Conservation (phyloP, 1,140 invertebrate species). For the Pseudomyrmex gracilis region DNA sequence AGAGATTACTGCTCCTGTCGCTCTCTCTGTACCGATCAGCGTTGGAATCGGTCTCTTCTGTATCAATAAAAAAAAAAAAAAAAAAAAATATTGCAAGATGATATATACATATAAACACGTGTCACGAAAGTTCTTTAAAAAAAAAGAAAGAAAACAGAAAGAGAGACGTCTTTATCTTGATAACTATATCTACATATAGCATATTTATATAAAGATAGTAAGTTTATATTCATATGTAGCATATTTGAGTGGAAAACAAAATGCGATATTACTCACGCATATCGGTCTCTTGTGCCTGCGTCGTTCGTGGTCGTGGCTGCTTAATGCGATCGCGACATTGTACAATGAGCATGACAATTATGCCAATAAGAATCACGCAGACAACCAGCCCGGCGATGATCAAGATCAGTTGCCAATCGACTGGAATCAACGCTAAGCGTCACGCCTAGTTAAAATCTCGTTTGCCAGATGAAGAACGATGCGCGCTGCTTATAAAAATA, state of each 20-base stretch:
- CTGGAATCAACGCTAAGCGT: conserved; percentile 85
- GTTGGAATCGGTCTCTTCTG: conserved; percentile 87
- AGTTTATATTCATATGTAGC: background rate
- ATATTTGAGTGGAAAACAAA: background rate
- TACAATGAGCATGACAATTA: conserved; percentile 86
- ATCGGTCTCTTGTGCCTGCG: conserved; percentile 83
- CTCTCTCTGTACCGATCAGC: conserved; percentile 94
- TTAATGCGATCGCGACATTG: conserved; percentile 86
- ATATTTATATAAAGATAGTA: background rate
- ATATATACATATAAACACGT: too few relatives aligned
- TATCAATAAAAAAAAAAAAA: conserved; percentile 45
- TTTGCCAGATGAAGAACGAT: conserved; percentile 65
- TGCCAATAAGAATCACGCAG: conserved; percentile 85
- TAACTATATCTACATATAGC: background rate
- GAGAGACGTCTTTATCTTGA: too few relatives aligned
- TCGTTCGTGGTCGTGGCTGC: conserved; percentile 82
- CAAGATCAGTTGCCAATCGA: conserved; percentile 86
- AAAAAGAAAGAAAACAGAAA: too few relatives aligned
- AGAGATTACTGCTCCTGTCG: conserved; percentile 95
- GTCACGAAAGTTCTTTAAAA: background rate
- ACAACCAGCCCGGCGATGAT: conserved; percentile 86
- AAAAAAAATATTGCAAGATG: background rate
- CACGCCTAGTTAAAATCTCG: conserved; percentile 81
- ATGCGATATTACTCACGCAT: conserved; percentile 81
- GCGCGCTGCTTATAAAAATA: conserved; percentile 35